Percentiles rank a stretch among this genome's conserved stretches.
Evolutionary conservation across 2,888 invertebrate genomes (phyloP).

Genomic region (Yponomeuta evonymella): DNA sequence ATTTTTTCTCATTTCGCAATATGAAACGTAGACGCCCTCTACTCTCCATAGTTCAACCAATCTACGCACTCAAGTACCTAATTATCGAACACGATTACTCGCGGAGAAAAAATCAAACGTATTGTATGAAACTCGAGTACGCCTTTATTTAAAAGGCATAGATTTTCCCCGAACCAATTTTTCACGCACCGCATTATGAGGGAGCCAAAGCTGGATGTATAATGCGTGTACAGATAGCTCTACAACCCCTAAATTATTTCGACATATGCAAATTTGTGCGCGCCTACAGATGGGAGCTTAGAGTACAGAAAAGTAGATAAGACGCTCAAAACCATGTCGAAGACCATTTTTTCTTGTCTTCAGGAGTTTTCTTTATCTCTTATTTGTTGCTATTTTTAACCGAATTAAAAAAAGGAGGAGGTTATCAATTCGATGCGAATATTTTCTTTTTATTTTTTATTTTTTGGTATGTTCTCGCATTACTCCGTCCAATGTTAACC

Average conservation of each 20-base stretch:
- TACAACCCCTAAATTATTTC: constrained; percentile 73
- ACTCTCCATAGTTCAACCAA: neutral
- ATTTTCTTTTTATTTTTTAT: too few species aligned
- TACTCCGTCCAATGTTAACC: too few species aligned
- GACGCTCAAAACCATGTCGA: constrained; percentile 10
- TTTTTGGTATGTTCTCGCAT: too few species aligned
- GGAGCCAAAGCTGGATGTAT: neutral
- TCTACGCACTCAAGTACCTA: neutral
- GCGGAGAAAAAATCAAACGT: neutral
- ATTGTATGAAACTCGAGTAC: constrained; percentile 2
- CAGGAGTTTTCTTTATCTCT: too few species aligned
- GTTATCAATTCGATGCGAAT: too few species aligned
- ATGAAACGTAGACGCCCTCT: neutral
- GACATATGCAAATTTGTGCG: constrained; percentile 75
- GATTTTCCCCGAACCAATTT: constrained; percentile 12
- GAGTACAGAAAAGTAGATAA: constrained; percentile 29
- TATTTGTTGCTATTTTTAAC: too few species aligned
- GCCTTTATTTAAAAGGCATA: constrained; percentile 1
- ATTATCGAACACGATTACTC: neutral
- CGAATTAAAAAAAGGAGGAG: too few species aligned
- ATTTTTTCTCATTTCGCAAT: neutral
- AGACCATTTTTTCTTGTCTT: too few species aligned
- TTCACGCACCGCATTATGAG: constrained; percentile 8
- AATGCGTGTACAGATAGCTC: neutral
- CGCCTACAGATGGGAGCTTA: constrained; percentile 63